Evolutionary conservation across 1,140 invertebrate genomes (phyloP), one percentile per base, ranked within the genome.

Genomic region (Drosophila sproati): DNA sequence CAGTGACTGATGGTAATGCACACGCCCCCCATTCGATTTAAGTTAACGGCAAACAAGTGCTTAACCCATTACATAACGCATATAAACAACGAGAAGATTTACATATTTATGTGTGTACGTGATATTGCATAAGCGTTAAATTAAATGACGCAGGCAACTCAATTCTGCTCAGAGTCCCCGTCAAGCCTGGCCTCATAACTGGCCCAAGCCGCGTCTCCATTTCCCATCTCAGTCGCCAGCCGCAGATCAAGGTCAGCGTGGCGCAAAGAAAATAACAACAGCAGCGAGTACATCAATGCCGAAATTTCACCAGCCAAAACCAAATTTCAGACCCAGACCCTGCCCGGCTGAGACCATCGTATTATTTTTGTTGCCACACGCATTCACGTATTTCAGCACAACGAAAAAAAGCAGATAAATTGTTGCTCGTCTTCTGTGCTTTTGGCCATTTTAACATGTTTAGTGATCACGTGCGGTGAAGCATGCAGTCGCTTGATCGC

Each of bases 301-400:
- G 50, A 78, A 78, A 78, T 78, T 78, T 78, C 77, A 76, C 73
- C 77, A 78, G 73, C 47, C 56, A 29, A 59, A 71, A 71, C 60
- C 66, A 75, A 70, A 64, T 70, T 54, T 37, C 59, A 59, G 28
- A 6, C 28, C n/a, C 47, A 48, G n/a, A 35, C 37, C 57, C 31
- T 20, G 10, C 2, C 20, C 48, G 39, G 5, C 20, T 3, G 3
- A 55, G 28, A 32, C 2, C n/a, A n/a, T 41, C 48, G 29, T 12
- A 47, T 41, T 57, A 29, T 12, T 52, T 34, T 62, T 57, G n/a
- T 7, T 52, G n/a, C 56, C 62, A 41, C 34, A 60, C 59, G 37
- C 62, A 71, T 71, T 64, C 39, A 54, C 43, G 59, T 68, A 70
- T 70, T 75, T 70, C 67, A 55, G 45, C 39, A 43, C 35, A 35